Percentiles rank a stretch among this genome's conserved stretches.
These are phyloP conservation scores for Alosa sapidissima DNA, from an alignment of 2,797 vertebrate genomes.

Conservation along the genomic window DNA sequence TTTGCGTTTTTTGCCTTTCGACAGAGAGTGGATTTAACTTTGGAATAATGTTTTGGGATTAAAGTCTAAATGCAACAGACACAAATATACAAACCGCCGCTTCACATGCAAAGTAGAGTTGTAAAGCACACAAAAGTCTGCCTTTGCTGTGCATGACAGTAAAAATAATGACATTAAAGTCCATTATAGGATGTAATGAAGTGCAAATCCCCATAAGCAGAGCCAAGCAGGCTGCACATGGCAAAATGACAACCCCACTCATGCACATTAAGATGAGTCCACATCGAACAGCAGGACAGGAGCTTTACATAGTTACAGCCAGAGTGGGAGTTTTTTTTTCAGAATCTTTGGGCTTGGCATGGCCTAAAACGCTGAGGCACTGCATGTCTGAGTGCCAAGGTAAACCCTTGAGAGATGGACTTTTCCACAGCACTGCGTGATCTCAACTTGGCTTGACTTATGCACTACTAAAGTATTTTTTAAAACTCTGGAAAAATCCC, in stretches of 20 bases:
- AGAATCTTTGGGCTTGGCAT: conserved; percentile 49
- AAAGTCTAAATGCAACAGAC: conserved; percentile 1
- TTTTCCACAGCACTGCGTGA: conserved; percentile 38
- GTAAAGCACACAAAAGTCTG: conserved; percentile 17
- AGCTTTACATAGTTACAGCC: conserved; percentile 52
- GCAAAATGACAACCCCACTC: conserved; percentile 57
- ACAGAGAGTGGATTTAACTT: conserved; percentile 16
- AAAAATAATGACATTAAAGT: conserved; percentile 62
- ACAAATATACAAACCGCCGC: not conserved
- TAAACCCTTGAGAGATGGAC: conserved; percentile 43
- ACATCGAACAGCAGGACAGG: conserved; percentile 49
- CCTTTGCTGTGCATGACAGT: conserved; percentile 47
- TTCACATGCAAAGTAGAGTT: conserved; percentile 6
- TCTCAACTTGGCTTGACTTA: conserved; percentile 19
- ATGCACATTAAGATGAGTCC: conserved; percentile 55
- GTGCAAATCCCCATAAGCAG: conserved; percentile 52
- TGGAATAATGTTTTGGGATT: conserved; percentile 6
- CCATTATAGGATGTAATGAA: conserved; percentile 54
- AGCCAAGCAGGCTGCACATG: conserved; percentile 52
- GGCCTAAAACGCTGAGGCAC: conserved; percentile 54
- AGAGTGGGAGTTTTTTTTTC: conserved; percentile 48
- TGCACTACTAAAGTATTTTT: conserved; percentile 1
- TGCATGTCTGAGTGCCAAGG: conserved; percentile 39
- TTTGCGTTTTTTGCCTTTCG: not conserved
- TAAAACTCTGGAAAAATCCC: not conserved